phyloP scores from a whole-genome alignment of 2,888 invertebrate genomes.

The Cheilosia soror region DNA sequence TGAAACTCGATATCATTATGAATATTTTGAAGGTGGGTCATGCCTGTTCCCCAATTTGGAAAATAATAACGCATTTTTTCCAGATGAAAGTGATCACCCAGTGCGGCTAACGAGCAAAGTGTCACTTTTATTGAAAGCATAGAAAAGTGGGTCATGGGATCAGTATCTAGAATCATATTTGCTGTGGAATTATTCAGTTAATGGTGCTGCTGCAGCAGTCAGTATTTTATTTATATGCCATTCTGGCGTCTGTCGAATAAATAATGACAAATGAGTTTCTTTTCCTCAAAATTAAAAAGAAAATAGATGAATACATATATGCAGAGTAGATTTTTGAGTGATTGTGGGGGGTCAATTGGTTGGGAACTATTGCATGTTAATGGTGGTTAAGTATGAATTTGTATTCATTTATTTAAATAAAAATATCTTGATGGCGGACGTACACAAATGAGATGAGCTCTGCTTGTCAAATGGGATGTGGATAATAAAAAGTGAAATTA shows the following conservation, averaged over 20 bases:
- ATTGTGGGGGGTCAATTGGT: slow-evolving; percentile 71
- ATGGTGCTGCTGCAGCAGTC: slow-evolving; percentile 12
- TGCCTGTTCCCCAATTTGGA: too few species aligned
- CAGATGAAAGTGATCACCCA: slow-evolving; percentile 61
- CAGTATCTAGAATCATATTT: slow-evolving; percentile 24
- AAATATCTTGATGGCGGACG: not conserved
- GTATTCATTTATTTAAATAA: slow-evolving; percentile 73
- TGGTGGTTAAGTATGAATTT: slow-evolving; percentile 63
- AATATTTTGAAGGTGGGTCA: slow-evolving; percentile 5
- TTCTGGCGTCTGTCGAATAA: slow-evolving; percentile 71
- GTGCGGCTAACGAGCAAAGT: slow-evolving; percentile 65
- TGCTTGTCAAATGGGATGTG: too few species aligned
- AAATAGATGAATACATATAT: slow-evolving; percentile 15
- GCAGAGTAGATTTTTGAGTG: slow-evolving; percentile 48
- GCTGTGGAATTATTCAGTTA: slow-evolving; percentile 26
- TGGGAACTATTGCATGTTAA: slow-evolving; percentile 32
- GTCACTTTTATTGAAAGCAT: slow-evolving; percentile 58
- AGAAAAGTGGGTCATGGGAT: slow-evolving; percentile 65
- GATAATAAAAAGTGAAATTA: too few species aligned
- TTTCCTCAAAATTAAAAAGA: slow-evolving; percentile 52
- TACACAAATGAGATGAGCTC: too few species aligned
- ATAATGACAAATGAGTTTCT: slow-evolving; percentile 75
- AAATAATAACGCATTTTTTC: slow-evolving; percentile 14
- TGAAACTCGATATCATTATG: slow-evolving; percentile 31
- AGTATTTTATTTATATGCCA: slow-evolving; percentile 30